phyloP scores from a whole-genome alignment of 2,113 vertebrate species.

The Erinaceus europaeus region DNA sequence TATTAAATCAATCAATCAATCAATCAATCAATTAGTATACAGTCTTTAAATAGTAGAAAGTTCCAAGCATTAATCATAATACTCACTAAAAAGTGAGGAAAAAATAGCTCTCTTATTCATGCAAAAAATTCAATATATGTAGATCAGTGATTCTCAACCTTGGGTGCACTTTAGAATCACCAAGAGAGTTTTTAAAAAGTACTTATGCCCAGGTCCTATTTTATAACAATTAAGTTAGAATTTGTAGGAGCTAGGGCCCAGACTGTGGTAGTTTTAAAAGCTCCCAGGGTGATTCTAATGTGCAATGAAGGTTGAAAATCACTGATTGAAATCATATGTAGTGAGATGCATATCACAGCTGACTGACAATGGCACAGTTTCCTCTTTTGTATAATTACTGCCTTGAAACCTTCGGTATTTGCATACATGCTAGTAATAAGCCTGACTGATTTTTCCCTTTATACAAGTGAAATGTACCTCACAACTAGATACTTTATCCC shows the following conservation, averaged over 20 bases:
- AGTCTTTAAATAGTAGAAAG: no score
- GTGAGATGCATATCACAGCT: neutral
- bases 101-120: neutral
- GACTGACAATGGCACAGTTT: neutral
- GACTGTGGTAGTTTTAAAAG: neutral
- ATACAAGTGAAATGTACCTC: neutral
- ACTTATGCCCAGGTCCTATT: conserved; percentile 12
- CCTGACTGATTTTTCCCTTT: neutral
- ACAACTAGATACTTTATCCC: neutral
- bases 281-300: conserved; percentile 30
- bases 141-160: conserved; percentile 35
- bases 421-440: neutral
- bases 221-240: conserved; percentile 55
- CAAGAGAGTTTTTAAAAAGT: conserved; percentile 59
- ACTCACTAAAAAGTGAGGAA: neutral
- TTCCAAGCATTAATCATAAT: neutral
- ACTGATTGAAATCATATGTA: neutral
- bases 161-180: conserved; percentile 17
- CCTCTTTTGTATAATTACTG: neutral
- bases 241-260: conserved; percentile 3
- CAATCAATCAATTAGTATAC: no score
- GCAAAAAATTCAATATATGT: conserved; percentile 38
- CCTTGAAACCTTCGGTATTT: neutral
- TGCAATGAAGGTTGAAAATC: conserved; percentile 2
- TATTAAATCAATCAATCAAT: no score